Evolutionary conservation across 2,797 vertebrate species (phyloP), one percentile per base, ranked within the genome.

Genomic region (Paramormyrops hopkinsi): DNA sequence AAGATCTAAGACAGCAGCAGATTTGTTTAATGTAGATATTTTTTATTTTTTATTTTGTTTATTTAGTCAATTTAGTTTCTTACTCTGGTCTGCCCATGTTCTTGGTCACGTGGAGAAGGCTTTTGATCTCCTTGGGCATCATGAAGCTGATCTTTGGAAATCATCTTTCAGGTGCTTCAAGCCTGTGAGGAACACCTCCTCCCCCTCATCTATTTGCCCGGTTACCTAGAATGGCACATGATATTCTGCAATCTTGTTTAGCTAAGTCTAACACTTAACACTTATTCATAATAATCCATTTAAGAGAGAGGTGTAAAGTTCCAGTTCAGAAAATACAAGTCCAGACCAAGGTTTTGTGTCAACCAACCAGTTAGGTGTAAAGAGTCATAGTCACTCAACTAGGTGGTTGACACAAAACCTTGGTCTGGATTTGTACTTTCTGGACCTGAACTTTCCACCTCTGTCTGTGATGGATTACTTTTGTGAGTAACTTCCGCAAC

Each of bases 161-260:
- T 8, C 86, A 37, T 9, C 86, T 86, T 88, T 89, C 51, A 91
- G 90, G 3, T 89, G 87, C 89, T 37, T 88, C 44, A 90, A 25
- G 7, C 88, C 88, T 1, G 46, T 89, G 12, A 41, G 1, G 11
- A 91, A 90, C 88, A 87, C 59, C 7, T 51, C 41, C 88, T 79
- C 89, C 9, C 89, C 89, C 9, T 89, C 89, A 14, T 76, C 12
- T 11, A 90, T 89, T 62, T 90, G 90, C 4, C 91, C 82, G 4
- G 82, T 86, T 73, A 90, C 89, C 87, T 90, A 8, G 9, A 73
- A n/a, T 25, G 19, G 44, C n/a, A 83, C 3, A 69, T 5, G 33
- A 22, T 5, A 44, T 46, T 59, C 37, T 51, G 51, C 25, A 69
- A 19, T 69, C 25, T 14, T 9, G 29, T 14, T 83, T 33, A 53